phyloP scores from a whole-genome alignment of 2,888 invertebrate species.

The Ophion obscuratus region DNA sequence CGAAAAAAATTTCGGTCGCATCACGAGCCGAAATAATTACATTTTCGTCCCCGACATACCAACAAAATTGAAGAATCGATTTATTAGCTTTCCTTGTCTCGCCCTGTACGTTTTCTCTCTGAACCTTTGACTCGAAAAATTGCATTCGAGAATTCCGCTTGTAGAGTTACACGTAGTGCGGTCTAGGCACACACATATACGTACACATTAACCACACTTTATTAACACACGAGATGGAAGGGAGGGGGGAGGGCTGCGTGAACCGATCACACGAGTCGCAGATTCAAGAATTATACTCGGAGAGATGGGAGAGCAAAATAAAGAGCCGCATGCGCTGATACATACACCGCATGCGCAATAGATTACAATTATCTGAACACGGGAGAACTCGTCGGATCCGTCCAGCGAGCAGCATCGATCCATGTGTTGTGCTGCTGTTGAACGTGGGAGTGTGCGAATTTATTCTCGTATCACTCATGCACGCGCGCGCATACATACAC shows the following conservation, averaged over 20 bases:
- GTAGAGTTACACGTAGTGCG: constrained; percentile 22
- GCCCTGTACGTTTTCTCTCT: neutral
- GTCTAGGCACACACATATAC: constrained; percentile 50
- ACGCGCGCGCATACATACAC: too few relatives aligned
- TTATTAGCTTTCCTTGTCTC: constrained; percentile 53
- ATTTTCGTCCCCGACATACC: neutral
- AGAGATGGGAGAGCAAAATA: constrained; percentile 13
- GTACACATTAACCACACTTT: constrained; percentile 70
- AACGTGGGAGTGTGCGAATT: constrained; percentile 66
- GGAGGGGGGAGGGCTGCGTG: constrained; percentile 18
- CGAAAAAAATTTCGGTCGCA: too few relatives aligned
- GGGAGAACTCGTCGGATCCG: constrained; percentile 71
- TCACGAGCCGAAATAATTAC: too few relatives aligned
- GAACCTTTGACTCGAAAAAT: constrained; percentile 14
- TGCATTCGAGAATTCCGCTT: constrained; percentile 35
- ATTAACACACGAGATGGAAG: constrained; percentile 72
- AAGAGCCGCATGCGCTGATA: constrained; percentile 60
- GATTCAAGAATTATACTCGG: constrained; percentile 42
- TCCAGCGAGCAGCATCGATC: constrained; percentile 46
- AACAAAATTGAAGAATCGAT: neutral
- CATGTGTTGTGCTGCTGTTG: constrained; percentile 10
- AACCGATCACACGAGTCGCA: constrained; percentile 53
- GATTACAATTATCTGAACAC: constrained; percentile 83
- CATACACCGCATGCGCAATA: constrained; percentile 76
- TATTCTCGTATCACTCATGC: neutral